A percentile compares a stretch with the other conserved stretches of the same genome.
These are phyloP conservation scores for Drosophila navojoa DNA, from an alignment of 1,140 invertebrate species.

Conservation along the genomic window DNA sequence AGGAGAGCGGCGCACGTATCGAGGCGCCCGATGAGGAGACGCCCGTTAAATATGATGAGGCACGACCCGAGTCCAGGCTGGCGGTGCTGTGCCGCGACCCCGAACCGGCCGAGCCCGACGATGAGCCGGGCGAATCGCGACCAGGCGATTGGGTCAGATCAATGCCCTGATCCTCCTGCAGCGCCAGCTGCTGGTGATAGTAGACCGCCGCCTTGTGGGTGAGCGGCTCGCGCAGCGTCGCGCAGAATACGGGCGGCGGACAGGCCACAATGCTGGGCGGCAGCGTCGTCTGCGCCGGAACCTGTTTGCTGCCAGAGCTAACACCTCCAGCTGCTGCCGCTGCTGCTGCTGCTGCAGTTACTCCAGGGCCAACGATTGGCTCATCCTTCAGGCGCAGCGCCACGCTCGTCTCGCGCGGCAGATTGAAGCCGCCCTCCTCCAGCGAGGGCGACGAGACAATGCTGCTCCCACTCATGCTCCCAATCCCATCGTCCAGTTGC, in stretches of 20 bases:
- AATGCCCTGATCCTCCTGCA: slow-evolving; percentile 89
- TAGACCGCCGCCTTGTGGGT: slow-evolving; percentile 89
- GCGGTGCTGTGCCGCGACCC: slow-evolving; percentile 95
- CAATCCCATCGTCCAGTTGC: slow-evolving; percentile 67
- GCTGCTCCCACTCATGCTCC: slow-evolving; percentile 82
- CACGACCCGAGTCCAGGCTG: slow-evolving; percentile 95
- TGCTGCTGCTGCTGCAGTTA: slow-evolving; percentile 14
- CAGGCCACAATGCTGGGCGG: slow-evolving; percentile 69
- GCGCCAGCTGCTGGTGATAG: slow-evolving; percentile 89
- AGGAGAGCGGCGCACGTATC: slow-evolving; percentile 82
- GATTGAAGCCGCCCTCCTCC: slow-evolving; percentile 82
- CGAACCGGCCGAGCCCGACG: slow-evolving; percentile 90
- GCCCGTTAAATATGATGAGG: slow-evolving; percentile 87
- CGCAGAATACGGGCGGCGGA: slow-evolving; percentile 74
- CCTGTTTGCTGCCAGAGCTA: slow-evolving; percentile 47
- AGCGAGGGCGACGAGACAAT: slow-evolving; percentile 83
- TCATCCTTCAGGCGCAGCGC: slow-evolving; percentile 79
- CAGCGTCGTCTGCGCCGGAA: slow-evolving; percentile 45
- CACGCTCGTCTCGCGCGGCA: slow-evolving; percentile 80
- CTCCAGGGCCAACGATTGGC: not conserved
- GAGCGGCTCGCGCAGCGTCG: slow-evolving; percentile 85
- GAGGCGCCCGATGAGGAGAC: slow-evolving; percentile 83
- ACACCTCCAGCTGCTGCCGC: slow-evolving; percentile 8
- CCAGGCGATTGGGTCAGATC: slow-evolving; percentile 93
- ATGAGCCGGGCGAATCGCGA: slow-evolving; percentile 94